Evolutionary conservation across 23 tunicate species (phyloP), one percentile per base, ranked within the genome.

Genomic region (Trididemnum nubilum): DNA sequence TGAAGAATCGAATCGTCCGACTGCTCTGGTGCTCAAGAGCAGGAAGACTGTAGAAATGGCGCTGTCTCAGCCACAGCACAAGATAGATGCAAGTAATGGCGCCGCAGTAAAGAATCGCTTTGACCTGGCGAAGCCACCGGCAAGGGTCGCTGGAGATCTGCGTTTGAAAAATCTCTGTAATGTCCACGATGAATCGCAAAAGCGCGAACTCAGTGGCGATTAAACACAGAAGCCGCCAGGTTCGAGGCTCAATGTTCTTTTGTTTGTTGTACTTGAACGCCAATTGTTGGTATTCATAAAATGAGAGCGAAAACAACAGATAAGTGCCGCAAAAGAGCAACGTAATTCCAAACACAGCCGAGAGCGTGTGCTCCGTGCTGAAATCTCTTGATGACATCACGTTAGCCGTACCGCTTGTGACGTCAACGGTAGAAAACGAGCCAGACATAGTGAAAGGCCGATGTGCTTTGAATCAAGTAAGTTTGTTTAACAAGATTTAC

Each of bases 41-140:
- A 0, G 72, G 77, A 33, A 83, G 40, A 60, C 58, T 66, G 73
- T 91, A 91, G 65, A 91, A 85, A 50, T 36, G 65, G 34, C 97
- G 82, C 50, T 91, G 97, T 39, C 97, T 61, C 49, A 85, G 0
- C 97, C 97, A 91, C 22, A 91, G 83, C 25, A 76, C 90, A 26
- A 85, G 66, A 36, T 91, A 91, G 21, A 91, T 30, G 30, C 82
- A 77, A 36, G 90, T 81, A 21, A 85, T 34, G 4, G 78, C 75
- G 2, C 66, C 83, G 19, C 86, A 83, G 19, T 91, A 81, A 2
- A 91, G 66, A 25, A 91, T 49, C 19, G 76, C 70, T 52, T 85
- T 85, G 27, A 71, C 65, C 1, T 36, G 63, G 3, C 97, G 81
- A 24, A 81, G 24, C 40, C 33, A 33, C 33, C 63, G 51, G 78